These are phyloP conservation scores for Scelioninae gen. 2 DNA, from an alignment of 2,888 invertebrate species.

Conservation along the genomic window DNA sequence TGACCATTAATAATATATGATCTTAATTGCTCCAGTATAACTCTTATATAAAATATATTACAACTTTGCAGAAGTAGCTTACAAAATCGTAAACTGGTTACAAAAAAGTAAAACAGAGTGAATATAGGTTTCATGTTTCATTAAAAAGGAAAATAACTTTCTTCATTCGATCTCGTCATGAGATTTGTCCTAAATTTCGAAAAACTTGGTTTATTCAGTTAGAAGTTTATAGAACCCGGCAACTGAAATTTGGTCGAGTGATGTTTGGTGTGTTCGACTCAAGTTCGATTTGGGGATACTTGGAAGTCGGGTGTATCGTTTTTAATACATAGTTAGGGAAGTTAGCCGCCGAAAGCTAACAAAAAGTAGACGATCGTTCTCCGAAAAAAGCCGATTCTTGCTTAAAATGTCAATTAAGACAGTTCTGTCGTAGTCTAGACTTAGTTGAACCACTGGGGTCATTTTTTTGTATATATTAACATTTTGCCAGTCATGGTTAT, in stretches of 20 bases:
- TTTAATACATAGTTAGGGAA: constrained; percentile 12
- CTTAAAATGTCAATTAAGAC: no score
- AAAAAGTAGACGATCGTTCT: constrained; percentile 10
- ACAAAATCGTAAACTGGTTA: constrained; percentile 12
- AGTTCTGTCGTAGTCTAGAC: no score
- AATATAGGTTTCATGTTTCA: not conserved
- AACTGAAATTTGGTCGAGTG: constrained; percentile 13
- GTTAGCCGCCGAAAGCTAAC: not conserved
- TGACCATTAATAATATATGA: no score
- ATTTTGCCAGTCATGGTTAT: no score
- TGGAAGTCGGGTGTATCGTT: constrained; percentile 3
- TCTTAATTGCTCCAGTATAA: no score
- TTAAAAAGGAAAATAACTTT: constrained; percentile 4
- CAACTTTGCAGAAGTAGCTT: constrained; percentile 4
- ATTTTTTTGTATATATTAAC: no score
- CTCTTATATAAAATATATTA: constrained; percentile 8
- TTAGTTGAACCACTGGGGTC: no score
- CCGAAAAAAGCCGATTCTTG: no score
- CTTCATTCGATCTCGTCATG: not conserved
- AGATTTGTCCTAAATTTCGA: constrained; percentile 9
- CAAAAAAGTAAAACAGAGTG: not conserved
- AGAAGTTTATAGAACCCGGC: not conserved
- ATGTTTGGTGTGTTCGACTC: constrained; percentile 2
- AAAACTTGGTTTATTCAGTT: constrained; percentile 13
- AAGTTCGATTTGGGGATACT: constrained; percentile 4